Evolutionary conservation across 2,113 vertebrate genomes (phyloP).

Genomic region (Neotoma lepida): DNA sequence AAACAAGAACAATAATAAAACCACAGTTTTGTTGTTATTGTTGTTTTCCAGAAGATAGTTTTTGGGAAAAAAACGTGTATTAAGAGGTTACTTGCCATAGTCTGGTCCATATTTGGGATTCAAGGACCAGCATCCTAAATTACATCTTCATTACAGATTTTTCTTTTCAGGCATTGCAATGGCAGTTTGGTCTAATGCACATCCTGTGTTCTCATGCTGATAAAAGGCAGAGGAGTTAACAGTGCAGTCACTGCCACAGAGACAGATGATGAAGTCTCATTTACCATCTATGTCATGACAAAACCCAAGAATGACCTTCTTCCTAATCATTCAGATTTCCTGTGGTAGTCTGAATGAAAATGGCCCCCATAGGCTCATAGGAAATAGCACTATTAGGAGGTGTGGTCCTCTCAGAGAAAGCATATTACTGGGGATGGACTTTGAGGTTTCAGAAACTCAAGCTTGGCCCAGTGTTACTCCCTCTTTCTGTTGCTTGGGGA

Average conservation of each 20-base stretch:
- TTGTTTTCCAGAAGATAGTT: conserved; percentile 19
- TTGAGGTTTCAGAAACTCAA: not conserved
- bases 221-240: not conserved
- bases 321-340: not conserved
- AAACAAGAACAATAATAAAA: conserved; percentile 31
- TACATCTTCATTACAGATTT: not conserved
- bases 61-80: conserved; percentile 38
- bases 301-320: not conserved
- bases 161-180: not conserved
- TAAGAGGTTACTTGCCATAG: not conserved
- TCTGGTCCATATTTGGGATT: not conserved
- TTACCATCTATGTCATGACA: not conserved
- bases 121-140: not conserved
- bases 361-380: not conserved
- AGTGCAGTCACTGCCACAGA: not conserved
- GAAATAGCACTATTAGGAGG: not conserved
- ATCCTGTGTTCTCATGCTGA: not conserved
- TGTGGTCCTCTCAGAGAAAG: not conserved
- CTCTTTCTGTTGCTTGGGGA: not conserved
- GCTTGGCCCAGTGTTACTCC: not conserved
- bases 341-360: not conserved
- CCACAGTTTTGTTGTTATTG: not conserved
- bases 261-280: not conserved
- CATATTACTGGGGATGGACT: not conserved
- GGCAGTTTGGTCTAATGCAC: not conserved